Evolutionary conservation across 2,113 vertebrate genomes (phyloP).

Genomic region (Caloenas nicobarica): DNA sequence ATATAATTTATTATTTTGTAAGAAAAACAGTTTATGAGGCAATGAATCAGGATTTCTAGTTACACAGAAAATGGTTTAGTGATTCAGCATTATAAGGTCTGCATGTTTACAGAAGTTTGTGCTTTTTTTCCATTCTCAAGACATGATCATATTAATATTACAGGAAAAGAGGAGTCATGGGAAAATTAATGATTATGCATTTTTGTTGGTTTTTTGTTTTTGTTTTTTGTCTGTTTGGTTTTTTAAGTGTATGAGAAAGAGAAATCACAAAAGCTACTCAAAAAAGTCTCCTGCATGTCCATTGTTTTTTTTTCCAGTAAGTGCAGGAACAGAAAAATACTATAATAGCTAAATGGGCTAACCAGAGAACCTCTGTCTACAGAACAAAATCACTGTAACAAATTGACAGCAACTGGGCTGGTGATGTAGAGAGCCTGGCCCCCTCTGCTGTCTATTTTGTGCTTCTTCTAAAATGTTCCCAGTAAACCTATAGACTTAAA

Average conservation of each 20-base stretch:
- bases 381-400: conserved; percentile 28
- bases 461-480: conserved; percentile 21
- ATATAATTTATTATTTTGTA: not conserved
- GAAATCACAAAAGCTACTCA: not conserved
- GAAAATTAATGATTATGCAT: not conserved
- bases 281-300: not conserved
- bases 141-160: not conserved
- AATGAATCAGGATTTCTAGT: not conserved
- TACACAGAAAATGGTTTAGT: not conserved
- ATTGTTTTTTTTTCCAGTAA: not conserved
- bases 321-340: not conserved
- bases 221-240: no score
- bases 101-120: not conserved
- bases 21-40: not conserved
- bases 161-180: not conserved
- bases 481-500: not conserved
- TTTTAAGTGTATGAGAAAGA: not conserved
- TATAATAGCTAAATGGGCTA: conserved; percentile 15
- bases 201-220: not conserved
- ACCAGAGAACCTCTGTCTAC: conserved; percentile 14
- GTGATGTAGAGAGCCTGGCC: conserved; percentile 67
- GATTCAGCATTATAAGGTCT: not conserved
- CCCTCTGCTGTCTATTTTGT: conserved; percentile 70
- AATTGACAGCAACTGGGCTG: conserved; percentile 33
- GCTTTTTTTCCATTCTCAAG: not conserved